These are phyloP conservation scores for Bubo blakistoni DNA, from an alignment of 2,113 vertebrate genomes.

Conservation along the genomic window DNA sequence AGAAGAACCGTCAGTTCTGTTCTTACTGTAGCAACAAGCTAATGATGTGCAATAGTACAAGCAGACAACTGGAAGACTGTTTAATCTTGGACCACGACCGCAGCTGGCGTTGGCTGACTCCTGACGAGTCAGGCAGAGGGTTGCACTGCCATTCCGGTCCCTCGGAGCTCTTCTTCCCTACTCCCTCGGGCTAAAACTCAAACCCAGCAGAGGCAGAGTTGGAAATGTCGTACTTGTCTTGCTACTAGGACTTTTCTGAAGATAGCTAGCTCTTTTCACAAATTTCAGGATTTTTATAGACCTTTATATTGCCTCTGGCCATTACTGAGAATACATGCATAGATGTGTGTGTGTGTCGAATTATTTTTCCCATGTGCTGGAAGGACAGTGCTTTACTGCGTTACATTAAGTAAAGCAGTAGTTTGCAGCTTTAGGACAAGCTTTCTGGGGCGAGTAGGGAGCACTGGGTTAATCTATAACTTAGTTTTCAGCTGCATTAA, in stretches of 20 bases:
- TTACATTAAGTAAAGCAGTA: neutral
- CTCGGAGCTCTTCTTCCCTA: neutral
- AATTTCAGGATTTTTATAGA: neutral
- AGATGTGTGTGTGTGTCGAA: neutral
- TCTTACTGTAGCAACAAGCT: constrained; percentile 7
- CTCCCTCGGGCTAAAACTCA: neutral
- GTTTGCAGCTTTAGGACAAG: neutral
- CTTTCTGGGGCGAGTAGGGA: neutral
- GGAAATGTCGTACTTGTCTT: neutral
- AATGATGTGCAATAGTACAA: constrained; percentile 23
- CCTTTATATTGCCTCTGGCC: neutral
- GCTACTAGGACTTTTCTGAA: neutral
- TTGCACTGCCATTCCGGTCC: neutral
- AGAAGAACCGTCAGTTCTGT: neutral
- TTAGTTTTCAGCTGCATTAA: neutral
- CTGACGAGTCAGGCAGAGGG: neutral
- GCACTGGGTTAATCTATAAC: neutral
- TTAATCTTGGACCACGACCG: neutral
- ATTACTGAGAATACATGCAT: neutral
- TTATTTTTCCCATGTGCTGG: neutral
- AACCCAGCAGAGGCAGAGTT: neutral
- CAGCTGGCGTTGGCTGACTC: neutral
- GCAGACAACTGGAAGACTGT: constrained; percentile 39
- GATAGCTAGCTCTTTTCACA: neutral
- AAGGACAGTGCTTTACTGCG: neutral